Evolutionary conservation across 2,888 invertebrate genomes (phyloP), one percentile per base, ranked within the genome.

Genomic region (Lochmaea capreae): DNA sequence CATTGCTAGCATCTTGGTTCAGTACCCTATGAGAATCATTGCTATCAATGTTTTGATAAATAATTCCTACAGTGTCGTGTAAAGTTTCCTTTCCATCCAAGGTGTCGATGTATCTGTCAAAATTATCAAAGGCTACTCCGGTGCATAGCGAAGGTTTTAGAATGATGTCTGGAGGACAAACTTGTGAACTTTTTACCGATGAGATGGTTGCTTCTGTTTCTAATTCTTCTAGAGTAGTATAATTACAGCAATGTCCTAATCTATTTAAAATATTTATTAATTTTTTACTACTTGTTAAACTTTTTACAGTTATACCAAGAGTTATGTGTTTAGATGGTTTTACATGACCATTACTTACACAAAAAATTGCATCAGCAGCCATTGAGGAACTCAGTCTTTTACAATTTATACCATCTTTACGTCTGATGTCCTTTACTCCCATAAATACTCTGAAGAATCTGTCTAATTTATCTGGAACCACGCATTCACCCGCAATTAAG

Each of bases 91-190:
- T 80, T 54, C 78, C 79, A 63, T 46, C 63, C 42, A 14, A 43
- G 43, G 76, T 80, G 59, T 81, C 78, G 46, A 80, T 76, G 54
- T 57, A 80, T 67, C 80, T 46, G 72, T 81, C 79, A 33, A 78
- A 80, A 71, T 80, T 79, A 72, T 80, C 77, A 65, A 77, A 80
- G n/a, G 79, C 78, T 52, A 79, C 59, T 52, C 76, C 79, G 46
- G 76, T 78, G 57, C 71, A 71, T 43, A 52, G 58, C 42, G 49
- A 71, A 58, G 81, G 65, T 80, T 81, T 16, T 80, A 78, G 58
- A 81, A 71, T 76, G 16, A 77, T 77, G 26, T 54, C 79, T 62
- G 66, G 66, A 61, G 78, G 78, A 73, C 76, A 79, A 59, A 75
- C 22, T 39, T 65, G 62, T 14, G 72, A 43, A 14, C 46, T 43